Evolutionary conservation across 2,888 invertebrate genomes (phyloP), one percentile per base, ranked within the genome.

Genomic region (Spatulosminthurus flaviceps): DNA sequence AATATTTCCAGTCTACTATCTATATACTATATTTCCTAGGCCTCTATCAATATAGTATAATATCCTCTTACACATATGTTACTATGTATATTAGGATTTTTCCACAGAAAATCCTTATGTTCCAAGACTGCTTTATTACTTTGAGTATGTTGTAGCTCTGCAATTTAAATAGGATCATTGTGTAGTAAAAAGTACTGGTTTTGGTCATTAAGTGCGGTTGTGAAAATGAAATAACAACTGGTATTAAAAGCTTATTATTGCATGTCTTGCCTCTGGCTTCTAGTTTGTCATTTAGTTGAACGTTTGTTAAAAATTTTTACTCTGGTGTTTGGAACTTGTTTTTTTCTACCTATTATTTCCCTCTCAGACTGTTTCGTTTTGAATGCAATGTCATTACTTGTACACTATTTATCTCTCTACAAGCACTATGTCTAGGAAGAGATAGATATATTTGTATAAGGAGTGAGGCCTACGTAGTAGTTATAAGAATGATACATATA

Each of bases 161-260:
- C 51, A 51, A 51, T 51, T 51, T 51, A 51, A 51, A 51, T 51
- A 51, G n/a, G 51, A 51, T 51, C 51, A 51, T 51, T 19, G 51
- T n/a, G 51, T 19, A 51, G 51, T 51, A 51, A 51, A 51, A 51
- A 51, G 51, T 51, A 51, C 51, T 51, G 51, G 51, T 51, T 51
- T n/a, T 51, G 16, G 51, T 51, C 51, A 51, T 51, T 51, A 51
- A 51, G 51, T 64, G 24, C 26, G 24, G 64, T 64, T 24, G 64
- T 64, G 64, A 26, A 26, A 64, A 64, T 64, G 64, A 64, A 64
- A 64, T 64, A 64, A 64, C 64, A 64, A 64, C 64, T 64, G 24
- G 64, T 64, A 64, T 64, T 64, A 64, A 64, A 64, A 64, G 64
- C 64, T 64, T 64, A 64, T 64, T 64, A 64, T 64, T 64, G 64